A percentile compares a stretch with the other conserved stretches of the same genome.
Evolutionary conservation across 2,113 vertebrate species (phyloP).

Genomic region (Corydoras maculifer): DNA sequence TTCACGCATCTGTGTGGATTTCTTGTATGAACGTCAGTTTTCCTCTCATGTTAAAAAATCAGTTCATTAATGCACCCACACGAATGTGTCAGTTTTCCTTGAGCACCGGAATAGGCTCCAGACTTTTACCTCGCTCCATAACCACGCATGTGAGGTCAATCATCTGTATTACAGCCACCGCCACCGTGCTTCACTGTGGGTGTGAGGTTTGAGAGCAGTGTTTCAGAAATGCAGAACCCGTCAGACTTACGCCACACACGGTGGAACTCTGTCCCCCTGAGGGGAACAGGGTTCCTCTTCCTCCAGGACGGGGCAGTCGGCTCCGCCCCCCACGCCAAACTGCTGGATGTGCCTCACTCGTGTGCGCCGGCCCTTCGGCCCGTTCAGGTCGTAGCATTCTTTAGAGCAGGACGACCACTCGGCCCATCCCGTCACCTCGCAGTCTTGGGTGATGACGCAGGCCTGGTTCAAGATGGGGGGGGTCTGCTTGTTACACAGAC

Average conservation of each 20-base stretch:
- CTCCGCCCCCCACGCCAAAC: slow-evolving; percentile 74
- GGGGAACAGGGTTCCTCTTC: slow-evolving; percentile 77
- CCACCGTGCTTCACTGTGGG: too few relatives aligned
- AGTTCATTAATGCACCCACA: too few relatives aligned
- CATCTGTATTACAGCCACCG: too few relatives aligned
- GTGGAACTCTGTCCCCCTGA: slow-evolving; percentile 68
- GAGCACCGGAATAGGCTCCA: too few relatives aligned
- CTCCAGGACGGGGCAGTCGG: slow-evolving; percentile 77
- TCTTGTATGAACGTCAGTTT: too few relatives aligned
- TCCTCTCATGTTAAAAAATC: too few relatives aligned
- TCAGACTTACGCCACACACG: slow-evolving; percentile 80
- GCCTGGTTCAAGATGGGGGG: slow-evolving; percentile 86
- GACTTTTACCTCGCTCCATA: too few relatives aligned
- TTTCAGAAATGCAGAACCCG: too few relatives aligned
- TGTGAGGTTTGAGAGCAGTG: too few relatives aligned
- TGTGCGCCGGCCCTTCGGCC: slow-evolving; percentile 70
- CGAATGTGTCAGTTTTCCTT: too few relatives aligned
- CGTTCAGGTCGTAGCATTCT: slow-evolving; percentile 74
- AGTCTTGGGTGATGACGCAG: slow-evolving; percentile 84
- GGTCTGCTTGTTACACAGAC: slow-evolving; percentile 81
- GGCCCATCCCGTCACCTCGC: slow-evolving; percentile 84
- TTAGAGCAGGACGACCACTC: slow-evolving; percentile 87
- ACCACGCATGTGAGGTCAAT: too few relatives aligned
- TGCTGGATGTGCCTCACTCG: slow-evolving; percentile 77
- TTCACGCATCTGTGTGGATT: too few relatives aligned